Evolutionary conservation across 2,113 vertebrate genomes (phyloP), one percentile per base, ranked within the genome.

Genomic region (Corythoichthys haematopterus): DNA sequence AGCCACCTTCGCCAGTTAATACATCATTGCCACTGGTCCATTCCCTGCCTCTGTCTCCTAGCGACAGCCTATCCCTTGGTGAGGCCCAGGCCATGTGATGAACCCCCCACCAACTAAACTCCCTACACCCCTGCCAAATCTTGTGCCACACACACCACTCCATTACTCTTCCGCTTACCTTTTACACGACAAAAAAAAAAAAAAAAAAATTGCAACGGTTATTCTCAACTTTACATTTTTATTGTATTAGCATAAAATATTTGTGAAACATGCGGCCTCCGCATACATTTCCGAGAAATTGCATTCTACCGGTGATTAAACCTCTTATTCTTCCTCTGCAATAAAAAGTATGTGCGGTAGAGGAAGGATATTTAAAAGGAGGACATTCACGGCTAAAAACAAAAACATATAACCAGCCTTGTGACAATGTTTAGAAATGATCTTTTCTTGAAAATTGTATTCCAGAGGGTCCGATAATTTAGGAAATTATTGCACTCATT

Each of bases 21-120:
- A 93, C 95, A 97, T 98, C 97, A 98, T 94, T 86, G 88, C 94
- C 85, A 92, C 94, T 92, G 92, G 93, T 91, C 94, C 91, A 83
- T 95, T 96, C 94, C 91, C 88, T 91, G 92, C 91, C 92, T 92
- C 89, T 56, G 94, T 99, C 94, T 93, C 96, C 94, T 98, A 97
- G 97, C 96, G 96, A 98, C 95, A 88, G 87, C 94, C 94, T 89
- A 94, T 96, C 93, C 90, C 61, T 75, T 81, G 85, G 85, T 87
- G 86, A 88, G 79, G 86, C 86, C 79, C 80, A 74, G 80, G 87
- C 89, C 94, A 94, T 92, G 93, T 95, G 93, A 92, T 84, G 75
- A 82, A 69, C 69, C 47, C 68, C 70, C 79, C 75, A 53, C 68
- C 60, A 70, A 10, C 56, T 57, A 50, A 43, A 57, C 69, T 86